Evolutionary conservation across 2,888 invertebrate genomes (phyloP).

Genomic region (Luffia ferchaultella): DNA sequence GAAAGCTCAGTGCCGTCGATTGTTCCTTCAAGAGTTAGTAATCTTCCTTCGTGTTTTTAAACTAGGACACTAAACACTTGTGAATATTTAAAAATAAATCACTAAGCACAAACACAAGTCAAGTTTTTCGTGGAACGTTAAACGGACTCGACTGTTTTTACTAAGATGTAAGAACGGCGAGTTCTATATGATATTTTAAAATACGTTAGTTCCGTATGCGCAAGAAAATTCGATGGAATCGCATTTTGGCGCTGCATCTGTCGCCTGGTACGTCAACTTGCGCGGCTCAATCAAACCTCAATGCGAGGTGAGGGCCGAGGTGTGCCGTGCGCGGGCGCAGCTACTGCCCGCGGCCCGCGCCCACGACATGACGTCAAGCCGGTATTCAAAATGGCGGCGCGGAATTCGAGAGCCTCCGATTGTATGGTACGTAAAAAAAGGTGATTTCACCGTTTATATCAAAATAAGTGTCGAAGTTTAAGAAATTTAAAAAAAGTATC

Average conservation of each 20-base stretch:
- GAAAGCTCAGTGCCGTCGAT: slow-evolving; percentile 40
- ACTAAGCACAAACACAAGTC: slow-evolving; percentile 52
- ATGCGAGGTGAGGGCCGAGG: slow-evolving; percentile 47
- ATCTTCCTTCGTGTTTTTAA: slow-evolving; percentile 40
- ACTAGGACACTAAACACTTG: slow-evolving; percentile 38
- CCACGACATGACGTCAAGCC: slow-evolving; percentile 56
- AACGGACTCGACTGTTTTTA: slow-evolving; percentile 54
- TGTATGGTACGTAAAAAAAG: too few species aligned
- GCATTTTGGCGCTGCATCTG: slow-evolving; percentile 50
- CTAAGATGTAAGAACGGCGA: slow-evolving; percentile 48
- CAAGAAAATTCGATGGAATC: slow-evolving; percentile 43
- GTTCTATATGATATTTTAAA: slow-evolving; percentile 33
- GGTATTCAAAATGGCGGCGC: slow-evolving; percentile 63
- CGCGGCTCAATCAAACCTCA: too few species aligned
- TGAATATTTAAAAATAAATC: slow-evolving; percentile 28
- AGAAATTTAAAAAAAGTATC: too few species aligned
- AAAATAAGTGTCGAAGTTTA: too few species aligned
- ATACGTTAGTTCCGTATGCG: slow-evolving; percentile 43
- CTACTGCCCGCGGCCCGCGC: slow-evolving; percentile 48
- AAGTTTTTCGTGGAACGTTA: slow-evolving; percentile 29
- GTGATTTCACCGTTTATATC: too few species aligned
- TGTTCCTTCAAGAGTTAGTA: slow-evolving; percentile 40
- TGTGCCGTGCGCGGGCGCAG: slow-evolving; percentile 24
- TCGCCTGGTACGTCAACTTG: too few species aligned
- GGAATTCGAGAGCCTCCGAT: slow-evolving; percentile 61